Evolutionary conservation across 1,140 invertebrate species (phyloP), one percentile per base, ranked within the genome.

Genomic region (Amyelois transitella): DNA sequence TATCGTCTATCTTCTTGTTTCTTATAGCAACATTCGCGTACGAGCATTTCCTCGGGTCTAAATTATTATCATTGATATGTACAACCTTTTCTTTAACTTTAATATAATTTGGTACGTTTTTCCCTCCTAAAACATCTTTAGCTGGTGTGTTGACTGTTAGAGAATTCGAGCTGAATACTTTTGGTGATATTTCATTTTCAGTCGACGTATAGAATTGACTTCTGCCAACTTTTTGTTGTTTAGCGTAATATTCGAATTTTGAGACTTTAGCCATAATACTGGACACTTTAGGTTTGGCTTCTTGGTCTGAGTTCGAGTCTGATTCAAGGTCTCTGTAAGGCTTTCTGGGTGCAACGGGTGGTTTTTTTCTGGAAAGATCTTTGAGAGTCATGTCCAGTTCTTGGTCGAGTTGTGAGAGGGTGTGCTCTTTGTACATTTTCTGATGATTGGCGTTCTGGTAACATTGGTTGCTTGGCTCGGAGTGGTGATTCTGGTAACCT

Each of bases 141-240:
- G 94, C 94, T 1, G 94, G 94, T 4, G 93, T 94, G 61, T 93
- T 95, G 0, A 94, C 93, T 2, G 94, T 95, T 17, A 94, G 73
- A n/a, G 93, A 91, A 66, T 94, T 94, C 0, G 92, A 89, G 20
- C 91, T 92, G 68, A 95, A 95, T 0, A 95, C 94, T 84, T 95
- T 95, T 0, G 94, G 94, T 0, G 93, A 95, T 32, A 89, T 88
- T 68, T 88, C 84, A 4, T 83, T 80, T 50, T 81, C 79, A 45
- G 81, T 77, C 0, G 72, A 45, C 0, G 81, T 81, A 51, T 80
- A 84, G 51, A 86, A 80, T 20, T 81, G 74, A 57, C 74, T 81
- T 28, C 81, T 24, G 0, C 82, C 80, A 0, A 87, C 69, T 64
- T 83, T 88, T 32, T 89, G 85, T 51, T 91, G 90, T 62, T 91